Evolutionary conservation across 2,113 vertebrate species (phyloP).

Genomic region (Scartelaos histophorus): DNA sequence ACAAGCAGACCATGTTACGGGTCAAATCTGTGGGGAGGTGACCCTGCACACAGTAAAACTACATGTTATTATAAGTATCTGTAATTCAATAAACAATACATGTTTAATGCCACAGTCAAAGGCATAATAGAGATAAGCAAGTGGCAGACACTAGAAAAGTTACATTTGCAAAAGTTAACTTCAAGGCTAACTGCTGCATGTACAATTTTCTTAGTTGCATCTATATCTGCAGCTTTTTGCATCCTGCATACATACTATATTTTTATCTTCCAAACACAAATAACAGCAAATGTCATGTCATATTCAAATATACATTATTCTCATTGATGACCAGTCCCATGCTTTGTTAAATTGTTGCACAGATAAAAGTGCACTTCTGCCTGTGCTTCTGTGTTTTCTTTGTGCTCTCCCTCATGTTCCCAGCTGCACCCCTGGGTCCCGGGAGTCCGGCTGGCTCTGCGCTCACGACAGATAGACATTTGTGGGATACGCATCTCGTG

Average conservation of each 20-base stretch:
- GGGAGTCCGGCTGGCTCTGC: constrained; percentile 57
- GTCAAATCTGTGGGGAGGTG: no score
- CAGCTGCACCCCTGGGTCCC: constrained; percentile 50
- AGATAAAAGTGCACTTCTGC: constrained; percentile 43
- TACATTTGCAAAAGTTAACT: no score
- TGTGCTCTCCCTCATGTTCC: constrained; percentile 46
- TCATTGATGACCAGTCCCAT: constrained; percentile 34
- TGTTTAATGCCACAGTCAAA: neutral
- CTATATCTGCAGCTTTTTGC: neutral
- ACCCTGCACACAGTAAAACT: neutral
- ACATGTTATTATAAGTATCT: neutral
- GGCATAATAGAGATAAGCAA: neutral
- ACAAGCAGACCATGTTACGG: neutral
- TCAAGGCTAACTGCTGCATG: neutral
- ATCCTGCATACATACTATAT: neutral
- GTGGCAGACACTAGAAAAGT: no score
- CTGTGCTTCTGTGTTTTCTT: constrained; percentile 27
- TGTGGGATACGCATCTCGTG: constrained; percentile 72
- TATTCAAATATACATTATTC: constrained; percentile 2
- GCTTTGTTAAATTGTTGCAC: constrained; percentile 19
- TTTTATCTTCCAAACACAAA: neutral
- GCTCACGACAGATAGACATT: constrained; percentile 72
- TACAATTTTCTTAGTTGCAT: neutral
- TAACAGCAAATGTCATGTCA: neutral
- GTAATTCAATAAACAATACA: neutral